Percentiles rank a stretch among this genome's conserved stretches.
Conservation (phyloP, 2,797 vertebrate species). For the Margarornis squamiger region DNA sequence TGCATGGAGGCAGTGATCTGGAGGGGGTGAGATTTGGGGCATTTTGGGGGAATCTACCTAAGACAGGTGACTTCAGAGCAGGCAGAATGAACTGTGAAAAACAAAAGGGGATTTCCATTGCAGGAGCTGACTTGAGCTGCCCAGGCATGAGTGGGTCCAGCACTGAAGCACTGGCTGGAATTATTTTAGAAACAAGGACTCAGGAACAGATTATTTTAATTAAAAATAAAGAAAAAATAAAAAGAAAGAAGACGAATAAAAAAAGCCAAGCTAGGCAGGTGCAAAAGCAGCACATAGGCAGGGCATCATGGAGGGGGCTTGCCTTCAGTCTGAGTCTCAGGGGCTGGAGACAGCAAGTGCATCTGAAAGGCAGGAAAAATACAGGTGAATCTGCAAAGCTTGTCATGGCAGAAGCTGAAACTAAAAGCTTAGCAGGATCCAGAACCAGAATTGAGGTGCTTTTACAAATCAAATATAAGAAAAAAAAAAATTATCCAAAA, state of each 20-base stretch:
- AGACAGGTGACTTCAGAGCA: not conserved
- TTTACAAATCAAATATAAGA: not conserved
- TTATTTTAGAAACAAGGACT: not conserved
- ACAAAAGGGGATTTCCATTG: constrained; percentile 18
- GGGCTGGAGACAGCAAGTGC: not conserved
- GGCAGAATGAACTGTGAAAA: not conserved
- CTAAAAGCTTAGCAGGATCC: not conserved
- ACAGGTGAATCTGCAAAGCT: not conserved
- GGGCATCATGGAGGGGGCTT: not conserved
- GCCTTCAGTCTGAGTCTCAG: not conserved
- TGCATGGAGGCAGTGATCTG: fast-evolving
- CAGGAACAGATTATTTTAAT: not conserved
- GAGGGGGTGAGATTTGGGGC: not conserved
- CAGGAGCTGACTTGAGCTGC: constrained; percentile 1
- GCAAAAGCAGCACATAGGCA: not conserved
- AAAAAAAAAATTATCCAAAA: not conserved
- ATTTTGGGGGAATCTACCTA: not conserved
- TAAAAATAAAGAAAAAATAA: not conserved
- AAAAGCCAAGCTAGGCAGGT: not conserved
- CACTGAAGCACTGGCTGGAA: not conserved
- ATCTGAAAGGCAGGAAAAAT: not conserved
- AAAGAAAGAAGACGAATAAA: not conserved
- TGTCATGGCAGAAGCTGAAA: not conserved
- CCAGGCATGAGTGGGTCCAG: not conserved
- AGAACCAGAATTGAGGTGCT: not conserved